Evolutionary conservation across 2,888 invertebrate species (phyloP).

Genomic region (Omphaloscelis lunosa): DNA sequence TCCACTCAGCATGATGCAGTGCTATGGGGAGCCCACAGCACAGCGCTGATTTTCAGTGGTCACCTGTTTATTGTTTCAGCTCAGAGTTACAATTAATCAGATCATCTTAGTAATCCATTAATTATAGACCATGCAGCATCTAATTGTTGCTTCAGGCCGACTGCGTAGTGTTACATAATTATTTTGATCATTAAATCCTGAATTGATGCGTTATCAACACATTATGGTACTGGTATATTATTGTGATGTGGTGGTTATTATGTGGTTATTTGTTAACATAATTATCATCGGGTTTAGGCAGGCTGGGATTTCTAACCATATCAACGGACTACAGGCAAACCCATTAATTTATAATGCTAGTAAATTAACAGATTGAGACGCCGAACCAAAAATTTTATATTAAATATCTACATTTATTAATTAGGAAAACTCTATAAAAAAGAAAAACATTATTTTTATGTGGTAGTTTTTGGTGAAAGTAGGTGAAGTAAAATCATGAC

Average conservation of each 20-base stretch:
- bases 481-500: not conserved
- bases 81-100: slow-evolving; percentile 10
- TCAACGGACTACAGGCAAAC: not conserved
- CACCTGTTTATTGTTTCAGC: slow-evolving; percentile 20
- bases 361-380: not conserved
- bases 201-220: slow-evolving; percentile 21
- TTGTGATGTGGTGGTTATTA: not conserved
- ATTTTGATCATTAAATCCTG: slow-evolving; percentile 40
- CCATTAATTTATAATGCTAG: not conserved
- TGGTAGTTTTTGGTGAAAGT: not conserved
- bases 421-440: not conserved
- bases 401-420: not conserved
- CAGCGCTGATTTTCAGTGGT: too few species aligned
- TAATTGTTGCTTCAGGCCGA: slow-evolving; percentile 44
- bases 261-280: not conserved
- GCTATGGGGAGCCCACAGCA: too few species aligned
- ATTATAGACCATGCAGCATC: slow-evolving; percentile 7
- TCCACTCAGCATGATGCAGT: too few species aligned
- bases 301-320: not conserved
- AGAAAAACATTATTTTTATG: not conserved
- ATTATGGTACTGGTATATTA: not conserved
- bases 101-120: slow-evolving; percentile 16
- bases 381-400: not conserved
- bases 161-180: slow-evolving; percentile 29
- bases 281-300: not conserved